Evolutionary conservation across 2,888 invertebrate species (phyloP).

Genomic region (Rhagonycha fulva): DNA sequence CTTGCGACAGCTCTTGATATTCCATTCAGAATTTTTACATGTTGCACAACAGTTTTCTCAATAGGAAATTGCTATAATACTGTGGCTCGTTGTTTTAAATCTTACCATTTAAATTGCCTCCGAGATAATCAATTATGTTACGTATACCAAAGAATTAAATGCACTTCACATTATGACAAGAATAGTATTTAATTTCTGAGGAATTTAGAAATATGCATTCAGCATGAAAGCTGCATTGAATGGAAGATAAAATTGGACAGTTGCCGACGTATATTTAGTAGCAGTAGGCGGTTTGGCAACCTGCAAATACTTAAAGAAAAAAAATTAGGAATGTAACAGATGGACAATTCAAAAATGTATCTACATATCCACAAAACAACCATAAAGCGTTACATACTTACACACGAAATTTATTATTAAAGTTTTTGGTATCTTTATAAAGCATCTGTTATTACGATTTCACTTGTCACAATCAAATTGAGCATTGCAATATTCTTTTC

Average conservation of each 20-base stretch:
- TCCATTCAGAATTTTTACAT: constrained; percentile 23
- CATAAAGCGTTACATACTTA: constrained; percentile 18
- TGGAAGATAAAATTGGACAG: constrained; percentile 57
- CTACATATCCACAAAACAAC: constrained; percentile 31
- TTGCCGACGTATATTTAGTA: constrained; percentile 58
- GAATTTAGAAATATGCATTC: constrained; percentile 30
- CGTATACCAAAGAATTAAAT: neutral
- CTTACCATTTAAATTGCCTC: neutral
- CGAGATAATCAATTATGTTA: neutral
- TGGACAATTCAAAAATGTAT: constrained; percentile 51
- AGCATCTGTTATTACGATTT: neutral
- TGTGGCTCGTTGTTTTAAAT: neutral
- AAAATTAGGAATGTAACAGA: constrained; percentile 52
- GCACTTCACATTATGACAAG: constrained; percentile 10
- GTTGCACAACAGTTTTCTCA: constrained; percentile 16
- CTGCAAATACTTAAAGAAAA: constrained; percentile 53
- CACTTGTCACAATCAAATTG: neutral
- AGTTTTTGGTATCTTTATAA: neutral
- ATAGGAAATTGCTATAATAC: constrained; percentile 22
- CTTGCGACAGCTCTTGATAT: constrained; percentile 26
- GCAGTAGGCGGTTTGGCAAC: constrained; percentile 57
- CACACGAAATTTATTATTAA: constrained; percentile 10
- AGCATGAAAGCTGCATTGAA: constrained; percentile 51
- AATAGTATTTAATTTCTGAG: constrained; percentile 20
- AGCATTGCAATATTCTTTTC: constrained; percentile 14